Evolutionary conservation across 1,140 invertebrate genomes (phyloP).

Genomic region (Pararge aegeria): DNA sequence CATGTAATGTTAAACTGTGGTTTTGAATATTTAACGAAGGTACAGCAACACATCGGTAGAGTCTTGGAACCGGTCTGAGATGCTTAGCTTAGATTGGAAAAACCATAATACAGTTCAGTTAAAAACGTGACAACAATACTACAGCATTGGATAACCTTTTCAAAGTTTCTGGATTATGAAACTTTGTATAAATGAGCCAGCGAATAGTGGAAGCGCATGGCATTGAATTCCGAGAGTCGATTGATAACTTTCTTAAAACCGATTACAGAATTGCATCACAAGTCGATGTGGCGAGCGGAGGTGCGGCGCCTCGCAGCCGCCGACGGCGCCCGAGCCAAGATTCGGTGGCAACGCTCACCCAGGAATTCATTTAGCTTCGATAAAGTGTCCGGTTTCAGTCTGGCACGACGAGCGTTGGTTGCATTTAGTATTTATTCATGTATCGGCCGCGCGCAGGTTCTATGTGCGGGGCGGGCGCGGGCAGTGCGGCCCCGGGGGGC

Average conservation of each 20-base stretch:
- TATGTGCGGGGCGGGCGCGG: slow-evolving; percentile 49
- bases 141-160: not conserved
- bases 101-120: slow-evolving; percentile 12
- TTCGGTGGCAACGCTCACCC: slow-evolving; percentile 73
- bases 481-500: slow-evolving; percentile 53
- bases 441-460: slow-evolving; percentile 68
- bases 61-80: slow-evolving; percentile 14
- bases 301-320: slow-evolving; percentile 45
- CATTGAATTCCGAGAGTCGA: slow-evolving; percentile 21
- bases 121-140: slow-evolving; percentile 4
- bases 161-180: not conserved
- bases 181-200: slow-evolving; percentile 14
- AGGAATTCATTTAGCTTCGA: slow-evolving; percentile 74
- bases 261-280: slow-evolving; percentile 51
- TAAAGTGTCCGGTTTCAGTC: slow-evolving; percentile 76
- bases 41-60: slow-evolving; percentile 6
- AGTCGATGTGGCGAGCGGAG: slow-evolving; percentile 40
- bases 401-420: slow-evolving; percentile 67
- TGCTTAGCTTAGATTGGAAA: slow-evolving; percentile 11
- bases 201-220: slow-evolving; percentile 14
- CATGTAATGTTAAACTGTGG: slow-evolving; percentile 13
- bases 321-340: slow-evolving; percentile 42
- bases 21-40: slow-evolving; percentile 18
- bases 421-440: slow-evolving; percentile 76
- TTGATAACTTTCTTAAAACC: slow-evolving; percentile 41